phyloP scores from a whole-genome alignment of 2,113 vertebrate genomes.

The Grallaria varia region DNA sequence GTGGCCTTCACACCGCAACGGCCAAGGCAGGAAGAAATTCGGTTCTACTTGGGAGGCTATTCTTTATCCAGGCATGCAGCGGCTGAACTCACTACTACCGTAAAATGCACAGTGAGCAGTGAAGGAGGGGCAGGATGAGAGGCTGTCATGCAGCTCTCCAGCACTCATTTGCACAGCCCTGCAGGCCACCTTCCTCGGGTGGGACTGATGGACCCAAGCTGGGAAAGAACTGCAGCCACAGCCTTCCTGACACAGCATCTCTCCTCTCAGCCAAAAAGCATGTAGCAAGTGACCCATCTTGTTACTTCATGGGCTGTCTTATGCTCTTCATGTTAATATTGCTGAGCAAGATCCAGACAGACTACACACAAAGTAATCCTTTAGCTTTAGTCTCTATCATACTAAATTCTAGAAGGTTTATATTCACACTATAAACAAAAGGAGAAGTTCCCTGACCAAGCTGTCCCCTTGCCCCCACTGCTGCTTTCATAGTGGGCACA shows the following conservation, averaged over 20 bases:
- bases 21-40: not conserved
- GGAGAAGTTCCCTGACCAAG: not conserved
- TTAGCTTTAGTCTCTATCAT: not conserved
- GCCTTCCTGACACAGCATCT: not conserved
- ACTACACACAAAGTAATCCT: not conserved
- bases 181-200: not conserved
- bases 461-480: not conserved
- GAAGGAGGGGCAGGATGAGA: not conserved
- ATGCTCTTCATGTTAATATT: not conserved
- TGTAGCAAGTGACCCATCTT: not conserved
- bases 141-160: rapidly evolving
- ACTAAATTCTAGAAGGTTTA: not conserved
- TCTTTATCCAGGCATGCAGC: not conserved
- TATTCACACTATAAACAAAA: not conserved
- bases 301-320: not conserved
- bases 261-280: not conserved
- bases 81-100: not conserved
- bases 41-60: not conserved
- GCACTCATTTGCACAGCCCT: rapidly evolving
- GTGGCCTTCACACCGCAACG: rapidly evolving
- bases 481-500: not conserved
- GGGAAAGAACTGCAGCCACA: not conserved
- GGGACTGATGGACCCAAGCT: too few species aligned
- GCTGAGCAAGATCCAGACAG: not conserved
- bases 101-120: not conserved